These are phyloP conservation scores for Hesperia comma DNA, from an alignment of 2,888 invertebrate genomes.

Conservation along the genomic window DNA sequence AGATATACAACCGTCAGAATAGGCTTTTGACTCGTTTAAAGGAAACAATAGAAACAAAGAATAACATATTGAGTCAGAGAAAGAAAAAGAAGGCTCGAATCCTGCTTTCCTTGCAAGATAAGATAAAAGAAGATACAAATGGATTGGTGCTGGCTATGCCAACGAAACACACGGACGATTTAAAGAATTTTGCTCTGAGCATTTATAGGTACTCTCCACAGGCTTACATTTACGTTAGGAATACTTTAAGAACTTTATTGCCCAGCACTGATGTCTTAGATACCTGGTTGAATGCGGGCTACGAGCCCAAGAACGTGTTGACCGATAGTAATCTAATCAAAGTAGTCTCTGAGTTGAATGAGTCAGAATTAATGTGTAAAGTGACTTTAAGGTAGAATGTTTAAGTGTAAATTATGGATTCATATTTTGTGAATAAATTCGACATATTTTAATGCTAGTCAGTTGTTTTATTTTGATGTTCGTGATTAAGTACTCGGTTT, in stretches of 20 bases:
- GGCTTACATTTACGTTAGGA: constrained; percentile 75
- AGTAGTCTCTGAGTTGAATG: constrained; percentile 71
- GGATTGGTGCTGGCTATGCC: constrained; percentile 78
- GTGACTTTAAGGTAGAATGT: constrained; percentile 60
- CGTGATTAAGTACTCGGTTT: too few species aligned
- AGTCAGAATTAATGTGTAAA: constrained; percentile 71
- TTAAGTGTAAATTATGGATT: constrained; percentile 48
- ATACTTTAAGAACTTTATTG: constrained; percentile 72
- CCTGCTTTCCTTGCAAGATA: constrained; percentile 71
- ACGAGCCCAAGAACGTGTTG: constrained; percentile 65
- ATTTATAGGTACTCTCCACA: constrained; percentile 79
- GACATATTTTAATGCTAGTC: constrained; percentile 38
- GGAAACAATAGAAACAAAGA: constrained; percentile 69
- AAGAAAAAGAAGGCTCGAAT: constrained; percentile 75
- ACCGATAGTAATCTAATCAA: constrained; percentile 64
- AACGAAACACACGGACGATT: constrained; percentile 72
- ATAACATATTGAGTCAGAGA: constrained; percentile 67
- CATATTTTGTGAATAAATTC: constrained; percentile 48
- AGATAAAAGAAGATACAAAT: constrained; percentile 72
- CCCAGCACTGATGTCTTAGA: constrained; percentile 75
- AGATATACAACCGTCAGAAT: constrained; percentile 67
- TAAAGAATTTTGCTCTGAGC: constrained; percentile 75
- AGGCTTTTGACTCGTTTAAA: constrained; percentile 62
- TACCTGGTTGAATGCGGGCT: constrained; percentile 69
- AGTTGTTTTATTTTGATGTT: constrained; percentile 5